Evolutionary conservation across 2,888 invertebrate genomes (phyloP), one percentile per base, ranked within the genome.

Genomic region (Apoderus coryli): DNA sequence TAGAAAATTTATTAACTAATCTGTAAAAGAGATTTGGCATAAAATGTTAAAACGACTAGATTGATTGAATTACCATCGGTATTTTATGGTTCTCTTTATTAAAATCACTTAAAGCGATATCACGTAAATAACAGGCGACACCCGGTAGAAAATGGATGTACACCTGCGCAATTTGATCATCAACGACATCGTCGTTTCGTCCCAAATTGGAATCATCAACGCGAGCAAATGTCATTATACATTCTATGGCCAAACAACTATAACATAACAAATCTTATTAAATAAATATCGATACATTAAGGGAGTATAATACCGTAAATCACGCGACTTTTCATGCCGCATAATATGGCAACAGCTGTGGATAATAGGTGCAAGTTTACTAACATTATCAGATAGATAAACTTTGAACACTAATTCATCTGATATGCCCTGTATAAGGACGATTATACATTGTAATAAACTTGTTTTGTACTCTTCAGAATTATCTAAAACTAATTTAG

Each of bases 111-210:
- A 60, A 58, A 32, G 69, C 67, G 12, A 76, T 64, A 40, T 69
- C 64, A 35, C 63, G 64, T 39, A 78, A 50, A 0, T 67, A 66
- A 16, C 62, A 63, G 10, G 67, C 52, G 32, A 77, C 61, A 1
- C 77, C 78, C 2, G 78, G 78, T 35, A 77, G 49, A 40, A 72
- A 71, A 45, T 67, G 59, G 46, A 69, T 64, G 22, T 73, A 55
- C 46, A 71, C 57, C 41, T 72, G 65, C 4, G 71, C 65, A 3
- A 68, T 61, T 38, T 63, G 54, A 37, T 58, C 52, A 22, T 64
- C 57, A 10, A 68, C 44, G 10, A 65, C 64, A 10, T 59, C 47
- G 46, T 75, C 70, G n/a, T 52, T 43, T n/a, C n/a, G n/a, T n/a
- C n/a, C n/a, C n/a, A n/a, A n/a, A 10, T 60, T 52, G 43, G 69